These are phyloP conservation scores for Conus canariensis DNA, from an alignment of 2,888 invertebrate species.

Conservation along the genomic window DNA sequence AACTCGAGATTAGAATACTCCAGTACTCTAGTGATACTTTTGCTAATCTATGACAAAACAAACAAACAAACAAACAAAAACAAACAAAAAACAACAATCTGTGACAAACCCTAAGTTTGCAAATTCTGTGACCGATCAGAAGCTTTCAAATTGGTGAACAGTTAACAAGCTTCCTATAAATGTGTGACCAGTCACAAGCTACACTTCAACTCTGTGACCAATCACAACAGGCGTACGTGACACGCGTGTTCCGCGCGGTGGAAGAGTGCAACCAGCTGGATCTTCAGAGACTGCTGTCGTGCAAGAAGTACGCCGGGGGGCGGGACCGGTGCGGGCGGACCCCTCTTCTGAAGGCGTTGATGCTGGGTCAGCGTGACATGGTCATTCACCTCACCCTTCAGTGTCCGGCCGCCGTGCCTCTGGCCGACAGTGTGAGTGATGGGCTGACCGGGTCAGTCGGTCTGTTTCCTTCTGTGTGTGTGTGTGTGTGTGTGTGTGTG, in stretches of 20 bases:
- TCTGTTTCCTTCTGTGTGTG: too few relatives aligned
- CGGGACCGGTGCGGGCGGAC: constrained; percentile 73
- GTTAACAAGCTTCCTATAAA: too few relatives aligned
- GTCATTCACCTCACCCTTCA: constrained; percentile 67
- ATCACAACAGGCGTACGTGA: constrained; percentile 61
- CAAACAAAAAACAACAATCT: too few relatives aligned
- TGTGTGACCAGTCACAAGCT: too few relatives aligned
- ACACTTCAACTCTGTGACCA: neutral
- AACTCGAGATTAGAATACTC: too few relatives aligned
- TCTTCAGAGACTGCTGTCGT: constrained; percentile 68
- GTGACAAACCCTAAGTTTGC: too few relatives aligned
- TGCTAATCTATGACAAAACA: too few relatives aligned
- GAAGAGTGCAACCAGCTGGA: constrained; percentile 67
- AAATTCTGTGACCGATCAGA: too few relatives aligned
- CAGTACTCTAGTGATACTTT: too few relatives aligned
- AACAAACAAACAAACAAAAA: too few relatives aligned
- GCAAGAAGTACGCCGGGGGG: constrained; percentile 68
- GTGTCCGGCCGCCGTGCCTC: constrained; percentile 66
- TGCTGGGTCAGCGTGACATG: constrained; percentile 63
- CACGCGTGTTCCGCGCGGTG: constrained; percentile 68
- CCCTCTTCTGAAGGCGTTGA: constrained; percentile 71
- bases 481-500: too few relatives aligned
- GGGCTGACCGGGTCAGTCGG: neutral
- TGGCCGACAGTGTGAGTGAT: constrained; percentile 71
- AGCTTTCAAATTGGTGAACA: too few relatives aligned